Evolutionary conservation across 1,140 invertebrate genomes (phyloP).

Genomic region (Zophobas morio): DNA sequence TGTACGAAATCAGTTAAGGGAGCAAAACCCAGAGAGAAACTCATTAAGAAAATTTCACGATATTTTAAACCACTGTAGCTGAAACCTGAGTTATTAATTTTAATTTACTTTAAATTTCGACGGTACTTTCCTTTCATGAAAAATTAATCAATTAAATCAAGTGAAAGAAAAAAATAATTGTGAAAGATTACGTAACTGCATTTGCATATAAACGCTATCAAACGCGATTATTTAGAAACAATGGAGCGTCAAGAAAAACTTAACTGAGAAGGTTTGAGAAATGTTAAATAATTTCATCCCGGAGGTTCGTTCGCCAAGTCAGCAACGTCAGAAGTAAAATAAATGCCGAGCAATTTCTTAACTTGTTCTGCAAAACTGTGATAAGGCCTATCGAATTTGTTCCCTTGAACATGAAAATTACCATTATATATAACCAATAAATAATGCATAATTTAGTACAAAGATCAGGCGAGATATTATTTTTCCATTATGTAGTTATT

Average conservation of each 20-base stretch:
- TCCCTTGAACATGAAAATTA: slow-evolving; percentile 40
- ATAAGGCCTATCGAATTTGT: slow-evolving; percentile 39
- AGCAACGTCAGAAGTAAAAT: slow-evolving; percentile 37
- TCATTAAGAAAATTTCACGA: slow-evolving; percentile 53
- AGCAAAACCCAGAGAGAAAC: slow-evolving; percentile 45
- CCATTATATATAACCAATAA: slow-evolving; percentile 49
- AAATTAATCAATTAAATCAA: slow-evolving; percentile 43
- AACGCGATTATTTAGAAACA: slow-evolving; percentile 34
- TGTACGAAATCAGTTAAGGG: slow-evolving; percentile 55
- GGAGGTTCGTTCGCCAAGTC: slow-evolving; percentile 14
- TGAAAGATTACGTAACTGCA: slow-evolving; percentile 23
- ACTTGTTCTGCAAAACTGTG: slow-evolving; percentile 42
- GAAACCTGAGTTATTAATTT: slow-evolving; percentile 48
- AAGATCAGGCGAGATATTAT: slow-evolving; percentile 53
- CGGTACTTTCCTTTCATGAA: slow-evolving; percentile 28
- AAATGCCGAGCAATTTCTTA: slow-evolving; percentile 35
- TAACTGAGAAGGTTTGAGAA: not conserved
- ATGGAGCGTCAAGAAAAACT: slow-evolving; percentile 22
- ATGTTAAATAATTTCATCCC: slow-evolving; percentile 23
- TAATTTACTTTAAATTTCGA: slow-evolving; percentile 46
- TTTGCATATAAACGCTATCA: slow-evolving; percentile 20
- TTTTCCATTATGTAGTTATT: slow-evolving; percentile 58
- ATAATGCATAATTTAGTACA: slow-evolving; percentile 51
- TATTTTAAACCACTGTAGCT: slow-evolving; percentile 47
- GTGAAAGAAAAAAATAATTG: slow-evolving; percentile 38